Conservation (phyloP, 2,797 vertebrate species). For the Acanthurus leucopareius region DNA sequence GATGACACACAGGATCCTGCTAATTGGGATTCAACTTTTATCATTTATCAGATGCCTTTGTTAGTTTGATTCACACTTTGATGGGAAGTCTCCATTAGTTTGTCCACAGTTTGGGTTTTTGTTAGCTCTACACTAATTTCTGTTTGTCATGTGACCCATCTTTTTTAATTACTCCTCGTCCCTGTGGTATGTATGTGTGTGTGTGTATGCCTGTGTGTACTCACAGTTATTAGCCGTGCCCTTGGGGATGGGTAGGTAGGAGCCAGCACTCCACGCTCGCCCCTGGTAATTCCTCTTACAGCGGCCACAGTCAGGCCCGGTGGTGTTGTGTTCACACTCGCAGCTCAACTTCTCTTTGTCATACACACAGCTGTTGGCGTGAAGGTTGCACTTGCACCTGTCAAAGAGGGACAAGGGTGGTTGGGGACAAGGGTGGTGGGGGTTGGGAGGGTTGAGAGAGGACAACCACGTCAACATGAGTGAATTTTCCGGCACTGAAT, state of each 20-base stretch:
- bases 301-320: constrained; percentile 97
- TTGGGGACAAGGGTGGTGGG: neutral
- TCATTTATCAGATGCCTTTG: constrained; percentile 2
- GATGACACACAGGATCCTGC: constrained; percentile 19
- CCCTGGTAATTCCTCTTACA: constrained; percentile 99
- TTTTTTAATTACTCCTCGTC: constrained; percentile 20
- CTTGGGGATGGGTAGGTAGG: constrained; percentile 98
- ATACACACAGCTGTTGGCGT: constrained; percentile 95
- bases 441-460: constrained; percentile 25
- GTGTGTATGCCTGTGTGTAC: constrained; percentile 76
- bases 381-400: constrained; percentile 99
- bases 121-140: neutral
- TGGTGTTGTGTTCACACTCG: constrained; percentile 99
- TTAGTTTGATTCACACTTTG: constrained; percentile 4
- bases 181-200: neutral
- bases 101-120: neutral
- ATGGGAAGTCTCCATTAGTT: neutral
- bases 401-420: constrained; percentile 50
- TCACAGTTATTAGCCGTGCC: constrained; percentile 99
- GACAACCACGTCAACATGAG: constrained; percentile 52
- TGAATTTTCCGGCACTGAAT: constrained; percentile 21
- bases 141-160: constrained; percentile 1
- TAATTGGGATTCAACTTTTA: constrained; percentile 36
- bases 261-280: constrained; percentile 95
- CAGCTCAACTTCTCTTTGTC: constrained; percentile 96